phyloP scores from a whole-genome alignment of 2,888 invertebrate genomes.

The Plutella xylostella region DNA sequence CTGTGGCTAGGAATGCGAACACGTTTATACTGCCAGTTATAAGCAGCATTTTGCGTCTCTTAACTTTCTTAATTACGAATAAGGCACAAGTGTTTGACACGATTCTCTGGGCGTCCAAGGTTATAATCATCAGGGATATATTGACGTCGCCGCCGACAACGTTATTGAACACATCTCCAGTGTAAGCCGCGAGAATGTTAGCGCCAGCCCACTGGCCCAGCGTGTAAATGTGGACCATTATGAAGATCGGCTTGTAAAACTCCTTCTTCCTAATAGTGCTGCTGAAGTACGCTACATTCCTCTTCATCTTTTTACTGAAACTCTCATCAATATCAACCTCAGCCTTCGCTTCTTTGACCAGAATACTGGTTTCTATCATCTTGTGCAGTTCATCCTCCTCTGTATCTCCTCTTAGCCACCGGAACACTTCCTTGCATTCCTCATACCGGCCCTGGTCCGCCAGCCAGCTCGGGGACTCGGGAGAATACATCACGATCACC shows the following conservation, averaged over 20 bases:
- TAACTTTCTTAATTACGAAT: constrained; percentile 44
- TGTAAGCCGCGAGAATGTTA: constrained; percentile 33
- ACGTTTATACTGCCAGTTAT: constrained; percentile 33
- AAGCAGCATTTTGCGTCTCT: constrained; percentile 39
- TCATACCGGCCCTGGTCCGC: constrained; percentile 61
- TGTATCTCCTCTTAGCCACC: constrained; percentile 64
- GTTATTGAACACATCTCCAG: constrained; percentile 37
- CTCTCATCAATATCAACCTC: constrained; percentile 24
- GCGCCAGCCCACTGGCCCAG: constrained; percentile 38
- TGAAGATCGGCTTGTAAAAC: constrained; percentile 40
- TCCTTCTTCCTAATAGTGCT: constrained; percentile 30
- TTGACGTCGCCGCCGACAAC: constrained; percentile 34
- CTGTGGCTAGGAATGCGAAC: constrained; percentile 29
- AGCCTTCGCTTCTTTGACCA: constrained; percentile 29
- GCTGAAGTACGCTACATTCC: constrained; percentile 26
- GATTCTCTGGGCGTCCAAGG: constrained; percentile 42
- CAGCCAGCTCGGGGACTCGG: constrained; percentile 75
- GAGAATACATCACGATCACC: constrained; percentile 39
- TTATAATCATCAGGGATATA: constrained; percentile 36
- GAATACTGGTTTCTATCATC: constrained; percentile 36
- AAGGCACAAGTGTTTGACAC: constrained; percentile 38
- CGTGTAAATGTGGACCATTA: constrained; percentile 38
- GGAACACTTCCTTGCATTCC: constrained; percentile 63
- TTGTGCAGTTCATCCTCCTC: constrained; percentile 41
- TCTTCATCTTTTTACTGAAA: constrained; percentile 24